Evolutionary conservation across 2,888 invertebrate genomes (phyloP), one percentile per base, ranked within the genome.

Genomic region (Thumatha senex): DNA sequence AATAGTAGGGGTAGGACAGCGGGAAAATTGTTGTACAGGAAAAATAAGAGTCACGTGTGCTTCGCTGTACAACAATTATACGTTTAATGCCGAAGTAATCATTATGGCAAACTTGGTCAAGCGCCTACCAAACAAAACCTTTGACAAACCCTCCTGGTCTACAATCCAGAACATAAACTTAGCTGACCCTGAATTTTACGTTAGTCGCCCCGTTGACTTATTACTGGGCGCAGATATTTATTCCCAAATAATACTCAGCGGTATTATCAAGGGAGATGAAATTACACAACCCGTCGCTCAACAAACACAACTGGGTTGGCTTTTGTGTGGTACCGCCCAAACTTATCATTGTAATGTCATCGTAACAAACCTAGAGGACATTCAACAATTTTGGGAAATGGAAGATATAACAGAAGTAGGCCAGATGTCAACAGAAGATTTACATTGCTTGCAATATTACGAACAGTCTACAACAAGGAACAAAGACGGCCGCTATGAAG

Each of bases 291-390:
- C 49, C 7, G 30, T 45, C 2, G 50, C 53, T 0, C 51, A 51
- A 34, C 48, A 57, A 40, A 54, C 57, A 1, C 31, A 46, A 9
- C 42, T 57, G 1, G 51, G 57, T 1, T 54, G 53, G 48, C 47
- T 54, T 13, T 10, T 57, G 9, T 43, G 41, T 15, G 54, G 51
- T 10, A 40, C 38, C 9, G 12, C 30, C 31, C 43, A 42, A 34
- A 13, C 18, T 24, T 24, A 4, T 4, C 18, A 24, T 4, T 24
- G 50, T 13, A 41, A 30, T 11, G 54, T 50, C 7, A n/a, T 45
- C 7, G 10, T 45, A 7, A 45, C 36, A 13, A 42, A 42, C 15
- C 10, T 35, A 14, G 13, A 42, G 13, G 18, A 38, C 11, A 42
- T 48, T 1, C 9, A 48, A 36, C 13, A 10, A 14, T 42, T 48